Evolutionary conservation across 2,113 vertebrate species (phyloP), one percentile per base, ranked within the genome.

Genomic region (Anhinga rufa): DNA sequence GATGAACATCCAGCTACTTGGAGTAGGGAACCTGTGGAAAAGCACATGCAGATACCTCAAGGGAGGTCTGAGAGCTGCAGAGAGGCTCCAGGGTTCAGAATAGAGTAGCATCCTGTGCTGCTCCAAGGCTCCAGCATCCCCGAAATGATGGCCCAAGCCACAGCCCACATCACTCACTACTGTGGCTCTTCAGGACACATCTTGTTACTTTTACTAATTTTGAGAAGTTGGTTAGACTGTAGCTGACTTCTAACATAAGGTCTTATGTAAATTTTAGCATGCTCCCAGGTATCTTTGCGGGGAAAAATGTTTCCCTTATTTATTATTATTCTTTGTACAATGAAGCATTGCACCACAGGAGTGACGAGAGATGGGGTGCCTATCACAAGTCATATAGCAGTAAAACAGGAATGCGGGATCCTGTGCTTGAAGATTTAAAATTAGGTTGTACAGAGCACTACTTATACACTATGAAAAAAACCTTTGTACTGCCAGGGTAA

Each of bases 251-350:
- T 32, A n/a, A 16, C 13, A 25, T 36, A 79, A 74, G 9, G 1
- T 40, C 10, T 57, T 14, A 22, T 19, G 9, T 46, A 66, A 82
- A 86, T 75, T 42, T 31, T 31, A 52, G 1, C 34, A 21, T 38
- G 15, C 9, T 70, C 55, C 32, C 4, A 0, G 0, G 0, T 42
- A 34, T 66, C 26, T 42, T 8, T 6, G 4, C 6, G 21, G 19
- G 20, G 10, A 1, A 1, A 14, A 4, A 5, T 5, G 38, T 40
- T 75, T 82, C 15, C 13, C 7, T 17, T 48, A 2, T 57, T 71
- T 80, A 17, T 70, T 94, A 60, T 66, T 75, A 54, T n/a, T 48
- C 12, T 86, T 62, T 54, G 7, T 62, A 49, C 51, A 44, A 28
- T 60, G 20, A 81, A 81, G 3, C 9, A 44, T 9, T 38, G 34